Conservation (phyloP, 2,113 vertebrate genomes). For the Isurus oxyrinchus region DNA sequence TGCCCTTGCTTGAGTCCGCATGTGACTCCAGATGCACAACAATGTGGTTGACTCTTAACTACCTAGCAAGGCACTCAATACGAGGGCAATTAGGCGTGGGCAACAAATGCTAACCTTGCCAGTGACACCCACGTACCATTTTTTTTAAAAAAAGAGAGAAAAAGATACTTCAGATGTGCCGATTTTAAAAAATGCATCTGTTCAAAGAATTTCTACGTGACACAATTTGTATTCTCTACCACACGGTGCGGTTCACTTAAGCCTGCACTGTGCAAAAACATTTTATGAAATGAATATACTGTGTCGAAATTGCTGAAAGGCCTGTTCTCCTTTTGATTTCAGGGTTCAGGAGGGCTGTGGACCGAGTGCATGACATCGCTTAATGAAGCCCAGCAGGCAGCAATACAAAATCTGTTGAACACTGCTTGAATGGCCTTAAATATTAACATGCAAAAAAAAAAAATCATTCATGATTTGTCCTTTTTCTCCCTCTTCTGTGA, state of each 20-base stretch:
- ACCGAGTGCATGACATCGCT: slow-evolving; percentile 87
- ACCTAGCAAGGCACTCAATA: too few relatives aligned
- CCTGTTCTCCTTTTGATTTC: slow-evolving; percentile 31
- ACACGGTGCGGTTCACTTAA: not conserved
- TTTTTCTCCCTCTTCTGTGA: slow-evolving; percentile 37
- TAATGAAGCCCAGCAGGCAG: slow-evolving; percentile 87
- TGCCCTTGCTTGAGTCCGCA: too few relatives aligned
- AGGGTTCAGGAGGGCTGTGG: slow-evolving; percentile 91
- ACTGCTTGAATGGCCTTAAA: slow-evolving; percentile 74
- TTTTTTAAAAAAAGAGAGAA: too few relatives aligned
- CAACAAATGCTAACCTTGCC: too few relatives aligned
- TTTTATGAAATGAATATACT: not conserved
- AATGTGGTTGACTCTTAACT: too few relatives aligned
- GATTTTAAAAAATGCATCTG: not conserved
- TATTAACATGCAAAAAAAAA: slow-evolving; percentile 42
- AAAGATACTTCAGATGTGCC: not conserved
- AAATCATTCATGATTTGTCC: slow-evolving; percentile 37
- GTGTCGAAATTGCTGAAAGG: not conserved
- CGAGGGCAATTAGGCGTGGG: too few relatives aligned
- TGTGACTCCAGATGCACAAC: too few relatives aligned
- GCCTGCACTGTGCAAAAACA: not conserved
- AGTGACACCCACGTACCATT: too few relatives aligned
- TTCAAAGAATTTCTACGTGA: not conserved
- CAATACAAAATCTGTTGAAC: slow-evolving; percentile 91
- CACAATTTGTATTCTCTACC: not conserved